Evolutionary conservation across 2,888 invertebrate genomes (phyloP), one percentile per base, ranked within the genome.

Genomic region (Alentia gelatinosa): DNA sequence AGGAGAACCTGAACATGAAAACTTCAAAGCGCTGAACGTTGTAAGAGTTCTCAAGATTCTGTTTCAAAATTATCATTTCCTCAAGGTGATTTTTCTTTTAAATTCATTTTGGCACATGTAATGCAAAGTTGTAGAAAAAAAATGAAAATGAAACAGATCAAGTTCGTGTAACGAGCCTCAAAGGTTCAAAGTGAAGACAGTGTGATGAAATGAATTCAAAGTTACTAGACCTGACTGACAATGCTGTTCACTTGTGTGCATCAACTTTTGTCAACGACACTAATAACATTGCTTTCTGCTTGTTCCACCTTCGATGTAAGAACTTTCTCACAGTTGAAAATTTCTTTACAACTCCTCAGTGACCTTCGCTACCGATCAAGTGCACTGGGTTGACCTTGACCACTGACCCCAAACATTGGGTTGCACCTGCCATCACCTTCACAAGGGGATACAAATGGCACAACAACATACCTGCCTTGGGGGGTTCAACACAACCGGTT

Each of bases 401-500:
- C 50, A 12, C 47, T 50, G 47, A 86, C 33, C 86, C 26, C 84
- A 84, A 26, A 30, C 30, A n/a, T 12, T 26, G 83, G 4, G 86
- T 47, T 5, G 47, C 86, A 86, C 86, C 86, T 5, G 35, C 26
- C 30, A 19, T 30, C 50, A 1, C 30, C 86, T 50, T 86, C 86
- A 86, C 23, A 5, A 86, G 50, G 86, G 86, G 47, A 15, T 86
- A 86, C 86, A 47, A 86, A 86, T 23, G 42, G 86, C 50, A 86
- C 86, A 86, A 86, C 86, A 84, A 19, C 40, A 86, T 23, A 23
- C 9, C 79, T 37, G 26, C 15, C 47, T 47, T 50, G 26, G 47
- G 42, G 86, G 42, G 47, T 50, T 86, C 42, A 47, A 86, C 86
- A 86, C 86, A 86, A 86, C 86, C 86, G 35, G 86, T 42, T 42